Evolutionary conservation across 2,113 vertebrate genomes (phyloP).

Genomic region (Oncorhynchus mykiss): DNA sequence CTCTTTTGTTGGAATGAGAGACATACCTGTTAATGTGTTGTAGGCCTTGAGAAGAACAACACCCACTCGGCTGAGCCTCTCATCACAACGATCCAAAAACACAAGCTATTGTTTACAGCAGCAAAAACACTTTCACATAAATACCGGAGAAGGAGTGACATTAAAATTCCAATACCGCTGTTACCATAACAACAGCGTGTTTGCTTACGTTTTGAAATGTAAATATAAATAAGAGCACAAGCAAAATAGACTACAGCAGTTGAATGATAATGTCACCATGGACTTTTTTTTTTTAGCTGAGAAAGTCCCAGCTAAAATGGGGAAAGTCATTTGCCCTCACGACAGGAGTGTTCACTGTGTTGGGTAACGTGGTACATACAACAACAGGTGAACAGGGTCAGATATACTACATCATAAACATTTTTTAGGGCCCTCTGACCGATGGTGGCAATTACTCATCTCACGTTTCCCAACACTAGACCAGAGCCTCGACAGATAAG

Average conservation of each 20-base stretch:
- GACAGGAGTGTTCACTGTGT: not conserved
- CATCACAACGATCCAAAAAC: not conserved
- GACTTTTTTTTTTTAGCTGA: not conserved
- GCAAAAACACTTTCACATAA: not conserved
- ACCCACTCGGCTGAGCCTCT: not conserved
- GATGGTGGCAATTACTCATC: not conserved
- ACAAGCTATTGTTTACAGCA: not conserved
- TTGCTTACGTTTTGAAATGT: not conserved
- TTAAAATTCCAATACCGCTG: not conserved
- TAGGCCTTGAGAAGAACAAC: not conserved
- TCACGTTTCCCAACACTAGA: not conserved
- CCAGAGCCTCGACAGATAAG: not conserved
- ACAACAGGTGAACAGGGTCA: not conserved
- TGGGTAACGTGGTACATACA: not conserved
- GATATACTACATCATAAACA: not conserved
- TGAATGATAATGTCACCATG: not conserved
- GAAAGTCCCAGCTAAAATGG: not conserved
- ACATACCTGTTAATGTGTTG: not conserved
- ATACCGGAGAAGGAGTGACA: not conserved
- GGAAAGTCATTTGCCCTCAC: not conserved
- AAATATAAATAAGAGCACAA: not conserved
- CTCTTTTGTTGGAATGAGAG: not conserved
- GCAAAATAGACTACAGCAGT: not conserved
- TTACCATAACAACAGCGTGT: constrained; percentile 15
- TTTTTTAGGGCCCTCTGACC: not conserved